A percentile compares a stretch with the other conserved stretches of the same genome.
Conservation (phyloP, 2,888 invertebrate species). For the Andrena hattorfiana region DNA sequence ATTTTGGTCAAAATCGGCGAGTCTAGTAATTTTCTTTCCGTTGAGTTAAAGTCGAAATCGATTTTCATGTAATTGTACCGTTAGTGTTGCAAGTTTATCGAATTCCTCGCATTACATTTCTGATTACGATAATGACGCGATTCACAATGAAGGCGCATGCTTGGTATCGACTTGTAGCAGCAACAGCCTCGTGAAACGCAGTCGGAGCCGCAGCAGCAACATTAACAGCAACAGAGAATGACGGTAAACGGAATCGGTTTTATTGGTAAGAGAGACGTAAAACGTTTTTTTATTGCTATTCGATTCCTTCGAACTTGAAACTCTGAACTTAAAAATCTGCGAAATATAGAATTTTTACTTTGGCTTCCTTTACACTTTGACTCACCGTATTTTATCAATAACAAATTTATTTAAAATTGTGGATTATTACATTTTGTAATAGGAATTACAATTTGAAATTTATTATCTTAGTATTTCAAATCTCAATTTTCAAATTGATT, state of each 20-base stretch:
- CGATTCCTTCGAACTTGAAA: background rate
- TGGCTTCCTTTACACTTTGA: background rate
- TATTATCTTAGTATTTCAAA: no score
- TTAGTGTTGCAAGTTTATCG: background rate
- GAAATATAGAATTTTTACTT: no score
- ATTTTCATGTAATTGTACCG: background rate
- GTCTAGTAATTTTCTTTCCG: no score
- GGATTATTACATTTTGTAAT: no score
- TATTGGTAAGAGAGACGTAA: constrained; percentile 1
- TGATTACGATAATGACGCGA: constrained; percentile 45
- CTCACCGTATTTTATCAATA: background rate
- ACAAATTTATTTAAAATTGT: no score
- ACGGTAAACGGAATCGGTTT: constrained; percentile 1
- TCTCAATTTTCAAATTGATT: no score
- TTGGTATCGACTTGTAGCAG: constrained; percentile 78
- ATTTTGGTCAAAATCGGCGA: no score
- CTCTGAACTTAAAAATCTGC: background rate
- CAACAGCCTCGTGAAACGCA: constrained; percentile 57
- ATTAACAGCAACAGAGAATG: constrained; percentile 32
- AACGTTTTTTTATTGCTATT: background rate
- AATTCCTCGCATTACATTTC: constrained; percentile 11
- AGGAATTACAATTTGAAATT: no score
- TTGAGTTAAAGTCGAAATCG: no score
- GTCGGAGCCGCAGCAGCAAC: constrained; percentile 36
- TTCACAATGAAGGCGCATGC: constrained; percentile 74